These are phyloP conservation scores for Champsocephalus esox DNA, from an alignment of 2,797 vertebrate species.

Conservation along the genomic window DNA sequence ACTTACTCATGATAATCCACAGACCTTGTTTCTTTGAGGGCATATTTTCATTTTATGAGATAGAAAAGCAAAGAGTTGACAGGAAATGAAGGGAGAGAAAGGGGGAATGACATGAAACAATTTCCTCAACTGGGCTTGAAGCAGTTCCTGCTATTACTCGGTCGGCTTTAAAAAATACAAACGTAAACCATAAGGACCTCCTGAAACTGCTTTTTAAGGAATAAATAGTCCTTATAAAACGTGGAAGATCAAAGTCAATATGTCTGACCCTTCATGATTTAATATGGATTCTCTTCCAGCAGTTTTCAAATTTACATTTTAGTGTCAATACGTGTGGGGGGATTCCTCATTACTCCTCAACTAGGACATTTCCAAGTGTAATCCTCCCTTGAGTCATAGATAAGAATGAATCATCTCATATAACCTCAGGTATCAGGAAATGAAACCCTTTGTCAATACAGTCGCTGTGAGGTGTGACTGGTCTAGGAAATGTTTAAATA, in stretches of 20 bases:
- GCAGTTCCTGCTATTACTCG: constrained; percentile 11
- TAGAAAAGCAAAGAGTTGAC: constrained; percentile 20
- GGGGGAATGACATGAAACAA: constrained; percentile 1
- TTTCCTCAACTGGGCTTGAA: constrained; percentile 2
- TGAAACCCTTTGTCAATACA: background rate
- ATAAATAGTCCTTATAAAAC: constrained; percentile 11
- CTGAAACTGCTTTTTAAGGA: constrained; percentile 18
- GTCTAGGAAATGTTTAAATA: background rate
- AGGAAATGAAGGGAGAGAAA: constrained; percentile 7
- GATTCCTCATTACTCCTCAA: constrained; percentile 15
- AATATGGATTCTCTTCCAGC: constrained; percentile 9
- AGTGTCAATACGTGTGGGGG: background rate
- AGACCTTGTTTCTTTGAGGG: background rate
- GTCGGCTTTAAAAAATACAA: constrained; percentile 14
- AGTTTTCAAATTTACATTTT: background rate
- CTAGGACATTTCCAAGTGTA: background rate
- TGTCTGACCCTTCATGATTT: constrained; percentile 16
- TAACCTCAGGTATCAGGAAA: constrained; percentile 9
- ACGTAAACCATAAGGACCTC: background rate
- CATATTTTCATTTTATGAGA: constrained; percentile 12
- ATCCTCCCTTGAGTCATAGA: background rate
- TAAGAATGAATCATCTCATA: background rate
- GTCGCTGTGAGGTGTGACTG: background rate
- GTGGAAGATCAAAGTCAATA: background rate
- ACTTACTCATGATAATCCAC: background rate